Evolutionary conservation across 2,888 invertebrate genomes (phyloP), one percentile per base, ranked within the genome.

Genomic region (Chaetogeoica ovagalla): DNA sequence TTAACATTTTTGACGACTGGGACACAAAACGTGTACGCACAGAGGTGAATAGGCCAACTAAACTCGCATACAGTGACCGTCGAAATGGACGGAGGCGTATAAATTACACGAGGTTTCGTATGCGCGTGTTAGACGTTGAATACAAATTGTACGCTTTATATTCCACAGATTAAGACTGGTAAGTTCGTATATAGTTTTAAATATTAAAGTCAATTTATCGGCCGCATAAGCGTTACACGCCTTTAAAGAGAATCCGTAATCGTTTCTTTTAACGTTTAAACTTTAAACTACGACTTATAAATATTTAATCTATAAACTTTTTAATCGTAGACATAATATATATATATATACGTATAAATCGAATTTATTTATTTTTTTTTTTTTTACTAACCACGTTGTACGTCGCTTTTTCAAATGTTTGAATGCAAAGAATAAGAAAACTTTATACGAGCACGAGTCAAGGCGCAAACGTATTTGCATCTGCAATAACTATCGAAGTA

Each of bases 221-320:
- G 7, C 30, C 6, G 21, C 8, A 37, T 62, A 63, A 17, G 13
- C 23, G 21, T 11, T 4, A 15, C 13, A 5, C n/a, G 23, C 37
- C 6, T 37, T 59, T 21, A 59, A 48, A 19, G 37, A 30, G 37
- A 63, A 63, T 37, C 37, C 37, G 30, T 37, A 69, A 69, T 52
- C 30, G 69, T 69, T 69, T 55, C 11, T 69, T 69, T 55, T 69
- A 30, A 48, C 13, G 55, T 69, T 30, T 55, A 52, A 52, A 55
- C 48, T 52, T 69, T 55, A 9, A 57, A 37, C 19, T 37, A 19
- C 30, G 19, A 69, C 30, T 55, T 37, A 9, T 55, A 55, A 69
- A 69, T 57, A 69, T 69, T 69, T 69, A 37, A 69, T 37, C 55
- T 7, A 2, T 37, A 52, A 37, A 69, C 37, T 55, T 69, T 68